These are phyloP conservation scores for Heterohyrax brucei DNA, from an alignment of 2,797 vertebrate species.

Conservation along the genomic window DNA sequence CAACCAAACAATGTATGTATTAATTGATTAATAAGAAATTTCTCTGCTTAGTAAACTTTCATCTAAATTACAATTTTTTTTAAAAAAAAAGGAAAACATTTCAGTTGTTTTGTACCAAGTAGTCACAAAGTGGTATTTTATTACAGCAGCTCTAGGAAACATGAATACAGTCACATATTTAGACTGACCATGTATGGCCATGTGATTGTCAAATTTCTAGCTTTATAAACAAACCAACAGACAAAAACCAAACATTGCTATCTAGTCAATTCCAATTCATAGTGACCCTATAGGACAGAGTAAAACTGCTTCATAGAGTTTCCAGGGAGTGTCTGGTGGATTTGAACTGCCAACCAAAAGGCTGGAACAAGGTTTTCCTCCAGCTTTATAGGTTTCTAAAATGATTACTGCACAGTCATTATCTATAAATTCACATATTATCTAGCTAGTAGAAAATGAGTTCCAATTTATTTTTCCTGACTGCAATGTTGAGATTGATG, in stretches of 20 bases:
- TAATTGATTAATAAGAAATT: too few species aligned
- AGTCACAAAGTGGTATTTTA: not conserved
- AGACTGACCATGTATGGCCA: not conserved
- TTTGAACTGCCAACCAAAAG: too few species aligned
- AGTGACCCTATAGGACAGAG: too few species aligned
- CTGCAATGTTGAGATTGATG: not conserved
- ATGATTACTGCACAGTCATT: not conserved
- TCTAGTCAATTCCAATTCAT: too few species aligned
- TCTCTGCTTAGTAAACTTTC: too few species aligned
- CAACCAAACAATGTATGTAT: too few species aligned
- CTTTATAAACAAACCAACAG: not conserved
- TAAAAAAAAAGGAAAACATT: not conserved
- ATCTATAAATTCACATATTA: not conserved
- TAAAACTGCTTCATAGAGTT: too few species aligned
- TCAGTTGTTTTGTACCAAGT: not conserved
- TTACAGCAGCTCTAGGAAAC: not conserved
- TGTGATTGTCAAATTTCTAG: constrained; percentile 13
- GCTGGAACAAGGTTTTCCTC: too few species aligned
- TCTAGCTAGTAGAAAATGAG: not conserved
- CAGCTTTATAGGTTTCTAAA: not conserved
- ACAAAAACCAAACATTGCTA: too few species aligned
- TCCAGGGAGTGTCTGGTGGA: too few species aligned
- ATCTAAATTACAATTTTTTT: too few species aligned
- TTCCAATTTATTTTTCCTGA: not conserved
- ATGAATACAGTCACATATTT: not conserved